Conservation (phyloP, 2,888 invertebrate genomes). For the Nebria salina region DNA sequence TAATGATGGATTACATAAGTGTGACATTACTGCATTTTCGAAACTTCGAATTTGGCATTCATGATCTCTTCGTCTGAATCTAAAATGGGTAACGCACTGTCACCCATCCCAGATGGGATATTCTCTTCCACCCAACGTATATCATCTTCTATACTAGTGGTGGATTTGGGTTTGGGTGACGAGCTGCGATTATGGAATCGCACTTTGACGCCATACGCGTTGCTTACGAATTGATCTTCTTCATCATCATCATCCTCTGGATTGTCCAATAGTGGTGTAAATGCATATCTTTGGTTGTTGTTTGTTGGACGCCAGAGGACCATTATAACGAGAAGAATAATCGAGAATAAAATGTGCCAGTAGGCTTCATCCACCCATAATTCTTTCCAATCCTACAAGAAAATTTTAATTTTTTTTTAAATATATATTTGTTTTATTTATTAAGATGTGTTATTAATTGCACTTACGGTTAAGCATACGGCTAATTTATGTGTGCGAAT, state of each 20-base stretch:
- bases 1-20: neutral
- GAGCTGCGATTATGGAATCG: constrained; percentile 60
- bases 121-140: constrained; percentile 95
- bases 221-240: constrained; percentile 86
- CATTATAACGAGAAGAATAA: constrained; percentile 90
- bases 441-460: too few species aligned
- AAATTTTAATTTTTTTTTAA: neutral
- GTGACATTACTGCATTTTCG: constrained; percentile 79
- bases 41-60: constrained; percentile 86
- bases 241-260: constrained; percentile 82
- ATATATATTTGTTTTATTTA: too few species aligned
- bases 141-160: constrained; percentile 75
- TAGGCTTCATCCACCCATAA: constrained; percentile 95
- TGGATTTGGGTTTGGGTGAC: constrained; percentile 62
- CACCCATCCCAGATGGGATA: constrained; percentile 80
- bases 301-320: constrained; percentile 94
- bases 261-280: constrained; percentile 89
- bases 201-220: constrained; percentile 87
- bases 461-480: constrained; percentile 78
- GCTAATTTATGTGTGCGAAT: constrained; percentile 82
- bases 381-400: constrained; percentile 82
- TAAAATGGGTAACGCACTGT: constrained; percentile 75
- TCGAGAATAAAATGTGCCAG: constrained; percentile 93
- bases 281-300: constrained; percentile 94
- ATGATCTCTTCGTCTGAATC: constrained; percentile 86